Conservation (phyloP, 1,140 invertebrate genomes). For the Heterodera carotae region DNA sequence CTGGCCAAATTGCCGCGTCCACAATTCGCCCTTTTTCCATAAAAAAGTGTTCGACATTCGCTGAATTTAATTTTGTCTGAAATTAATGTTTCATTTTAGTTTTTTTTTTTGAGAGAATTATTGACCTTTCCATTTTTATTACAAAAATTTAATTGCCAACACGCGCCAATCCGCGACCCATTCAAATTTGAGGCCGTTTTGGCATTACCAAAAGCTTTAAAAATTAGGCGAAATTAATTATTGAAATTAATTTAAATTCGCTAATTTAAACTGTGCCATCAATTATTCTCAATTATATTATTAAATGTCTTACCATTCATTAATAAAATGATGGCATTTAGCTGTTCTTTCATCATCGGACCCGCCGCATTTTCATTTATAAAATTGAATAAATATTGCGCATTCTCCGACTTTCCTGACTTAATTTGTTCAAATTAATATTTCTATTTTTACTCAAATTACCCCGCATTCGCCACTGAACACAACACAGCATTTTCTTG, state of each 20-base stretch:
- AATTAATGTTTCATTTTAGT: not conserved
- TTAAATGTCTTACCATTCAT: slow-evolving; percentile 76
- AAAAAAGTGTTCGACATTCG: slow-evolving; percentile 97
- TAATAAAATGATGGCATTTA: slow-evolving; percentile 83
- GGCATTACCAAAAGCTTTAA: slow-evolving; percentile 90
- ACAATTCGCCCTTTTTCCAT: slow-evolving; percentile 96
- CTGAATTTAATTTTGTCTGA: slow-evolving; percentile 65
- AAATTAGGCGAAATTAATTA: not conserved
- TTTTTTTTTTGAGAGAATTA: not conserved
- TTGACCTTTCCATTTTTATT: slow-evolving; percentile 1
- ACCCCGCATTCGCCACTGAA: slow-evolving; percentile 92
- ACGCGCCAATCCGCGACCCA: slow-evolving; percentile 92
- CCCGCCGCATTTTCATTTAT: slow-evolving; percentile 85
- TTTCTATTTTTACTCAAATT: not conserved
- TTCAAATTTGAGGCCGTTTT: slow-evolving; percentile 98
- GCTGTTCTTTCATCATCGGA: slow-evolving; percentile 76
- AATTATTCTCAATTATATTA: slow-evolving; percentile 66
- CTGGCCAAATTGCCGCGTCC: slow-evolving; percentile 73
- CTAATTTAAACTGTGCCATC: not conserved
- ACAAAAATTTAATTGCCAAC: slow-evolving; percentile 80
- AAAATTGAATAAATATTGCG: slow-evolving; percentile 95
- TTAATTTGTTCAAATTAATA: not conserved
- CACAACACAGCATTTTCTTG: slow-evolving; percentile 88
- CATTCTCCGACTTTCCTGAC: slow-evolving; percentile 96
- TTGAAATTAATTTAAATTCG: not conserved